Evolutionary conservation across 2,888 invertebrate genomes (phyloP).

Genomic region (Cryptus armator): DNA sequence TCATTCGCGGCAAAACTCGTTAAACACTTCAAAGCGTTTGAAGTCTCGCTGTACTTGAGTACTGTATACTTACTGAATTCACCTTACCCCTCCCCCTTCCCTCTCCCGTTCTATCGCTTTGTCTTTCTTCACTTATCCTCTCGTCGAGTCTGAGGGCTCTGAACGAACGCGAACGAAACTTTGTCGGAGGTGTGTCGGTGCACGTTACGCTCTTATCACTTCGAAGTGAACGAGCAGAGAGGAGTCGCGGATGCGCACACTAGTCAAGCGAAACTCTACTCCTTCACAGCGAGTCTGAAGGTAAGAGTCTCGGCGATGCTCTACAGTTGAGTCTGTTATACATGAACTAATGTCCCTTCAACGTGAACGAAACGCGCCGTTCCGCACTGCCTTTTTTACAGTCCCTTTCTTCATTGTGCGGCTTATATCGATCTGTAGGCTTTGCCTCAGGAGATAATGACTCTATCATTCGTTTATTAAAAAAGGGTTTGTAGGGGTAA

Average conservation of each 20-base stretch:
- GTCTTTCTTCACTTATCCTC: slow-evolving; percentile 10
- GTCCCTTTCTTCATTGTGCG: neutral
- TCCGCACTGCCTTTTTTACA: neutral
- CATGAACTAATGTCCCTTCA: neutral
- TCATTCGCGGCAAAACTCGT: slow-evolving; percentile 60
- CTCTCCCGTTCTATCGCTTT: neutral
- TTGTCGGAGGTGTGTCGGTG: slow-evolving; percentile 26
- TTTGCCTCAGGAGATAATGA: neutral
- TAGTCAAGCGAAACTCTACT: slow-evolving; percentile 1
- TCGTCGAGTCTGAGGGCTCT: slow-evolving; percentile 10
- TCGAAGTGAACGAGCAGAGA: slow-evolving; percentile 53
- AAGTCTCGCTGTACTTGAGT: slow-evolving; percentile 13
- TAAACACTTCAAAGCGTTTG: slow-evolving; percentile 59
- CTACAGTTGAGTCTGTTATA: slow-evolving; percentile 20
- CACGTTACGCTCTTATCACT: slow-evolving; percentile 60
- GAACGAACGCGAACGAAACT: slow-evolving; percentile 42
- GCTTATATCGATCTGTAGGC: neutral
- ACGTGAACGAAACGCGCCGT: neutral
- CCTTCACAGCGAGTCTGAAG: neutral
- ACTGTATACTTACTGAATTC: slow-evolving; percentile 50
- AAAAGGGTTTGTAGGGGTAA: too few species aligned
- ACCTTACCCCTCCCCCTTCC: neutral
- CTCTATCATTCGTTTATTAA: too few species aligned
- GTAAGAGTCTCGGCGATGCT: slow-evolving; percentile 6
- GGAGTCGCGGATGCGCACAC: neutral